A percentile compares a stretch with the other conserved stretches of the same genome.
Evolutionary conservation across 2,888 invertebrate genomes (phyloP).

Genomic region (Tupiocoris notatus): DNA sequence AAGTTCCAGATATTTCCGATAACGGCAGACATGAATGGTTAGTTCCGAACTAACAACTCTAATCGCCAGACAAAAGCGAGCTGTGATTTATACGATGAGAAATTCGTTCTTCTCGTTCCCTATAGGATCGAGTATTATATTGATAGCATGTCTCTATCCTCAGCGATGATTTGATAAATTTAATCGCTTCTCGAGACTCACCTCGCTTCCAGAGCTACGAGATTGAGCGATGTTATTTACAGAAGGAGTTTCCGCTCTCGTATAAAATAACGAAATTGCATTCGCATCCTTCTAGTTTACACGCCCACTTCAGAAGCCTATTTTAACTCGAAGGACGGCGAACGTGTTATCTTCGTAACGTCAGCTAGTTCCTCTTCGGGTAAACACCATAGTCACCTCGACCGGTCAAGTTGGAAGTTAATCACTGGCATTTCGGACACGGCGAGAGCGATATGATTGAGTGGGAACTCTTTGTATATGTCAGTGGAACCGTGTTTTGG

Average conservation of each 20-base stretch:
- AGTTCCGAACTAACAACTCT: constrained; percentile 17
- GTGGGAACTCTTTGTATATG: constrained; percentile 8
- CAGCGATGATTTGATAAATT: constrained; percentile 26
- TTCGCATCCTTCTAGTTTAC: not conserved
- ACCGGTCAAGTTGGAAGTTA: not conserved
- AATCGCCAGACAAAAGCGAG: constrained; percentile 12
- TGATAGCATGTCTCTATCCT: not conserved
- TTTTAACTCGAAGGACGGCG: not conserved
- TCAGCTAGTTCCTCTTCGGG: not conserved
- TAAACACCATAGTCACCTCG: constrained; percentile 6
- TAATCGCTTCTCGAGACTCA: constrained; percentile 8
- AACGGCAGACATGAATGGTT: not conserved
- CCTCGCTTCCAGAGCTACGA: constrained; percentile 1
- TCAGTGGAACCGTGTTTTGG: no score
- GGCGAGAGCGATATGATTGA: not conserved
- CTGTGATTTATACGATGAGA: constrained; percentile 13
- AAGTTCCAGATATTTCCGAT: not conserved
- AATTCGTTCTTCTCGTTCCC: not conserved
- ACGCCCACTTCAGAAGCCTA: constrained; percentile 5
- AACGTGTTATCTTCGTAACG: constrained; percentile 10
- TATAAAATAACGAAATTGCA: not conserved
- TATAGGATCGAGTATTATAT: constrained; percentile 2
- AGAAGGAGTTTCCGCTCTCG: not conserved
- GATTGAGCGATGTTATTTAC: not conserved
- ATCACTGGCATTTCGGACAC: constrained; percentile 24